Base-by-base conservation (phyloP, 2,113 vertebrate species). In the Pterocles burchelli region DNA sequence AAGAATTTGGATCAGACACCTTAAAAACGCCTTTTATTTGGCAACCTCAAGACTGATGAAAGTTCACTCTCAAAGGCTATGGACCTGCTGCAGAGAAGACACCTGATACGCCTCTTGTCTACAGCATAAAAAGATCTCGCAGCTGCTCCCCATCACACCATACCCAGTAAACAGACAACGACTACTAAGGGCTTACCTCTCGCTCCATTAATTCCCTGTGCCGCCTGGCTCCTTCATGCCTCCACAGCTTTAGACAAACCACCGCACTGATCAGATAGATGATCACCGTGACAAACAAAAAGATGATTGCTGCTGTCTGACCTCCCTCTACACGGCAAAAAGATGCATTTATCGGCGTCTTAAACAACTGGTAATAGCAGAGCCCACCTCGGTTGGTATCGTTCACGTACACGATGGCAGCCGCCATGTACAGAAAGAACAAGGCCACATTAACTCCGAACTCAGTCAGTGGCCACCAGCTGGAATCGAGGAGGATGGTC, bases 401-500 rank as follows among this genome's bases (percentile, higher is more conserved):
- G 6, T 98, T 98, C 12, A 99, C 99, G 2, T 99, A 99, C 58
- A 99, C 98, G 3, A 99, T 96, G 33, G 98, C 98, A 18, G 98
- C 99, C 0, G 98, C 95, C 96, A 99, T 94, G 71, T 99, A 99
- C 22, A 99, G 96, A 41, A 99, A 59, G 7, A 98, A 99, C 94
- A 99, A 54, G 43, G 96, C 98, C 24, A 99, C 70, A 12, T 99
- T 99, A 66, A 99, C 98, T 12, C 98, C 97, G 4, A 99, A 99
- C 93, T 99, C 99, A 0, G 99, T 99, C 45, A 99, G 89, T 2
- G 99, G 99, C 99, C 99, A 99, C 99, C 99, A 99, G 34, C 54
- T 98, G 6, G 99, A 99, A 94, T 99, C 99, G 9, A 99, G 95
- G 15, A 99, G 99, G 84, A 99, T 99, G 54, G 99, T 98, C 45